Evolutionary conservation across 2,888 invertebrate species (phyloP), one percentile per base, ranked within the genome.

Genomic region (Busseola fusca): DNA sequence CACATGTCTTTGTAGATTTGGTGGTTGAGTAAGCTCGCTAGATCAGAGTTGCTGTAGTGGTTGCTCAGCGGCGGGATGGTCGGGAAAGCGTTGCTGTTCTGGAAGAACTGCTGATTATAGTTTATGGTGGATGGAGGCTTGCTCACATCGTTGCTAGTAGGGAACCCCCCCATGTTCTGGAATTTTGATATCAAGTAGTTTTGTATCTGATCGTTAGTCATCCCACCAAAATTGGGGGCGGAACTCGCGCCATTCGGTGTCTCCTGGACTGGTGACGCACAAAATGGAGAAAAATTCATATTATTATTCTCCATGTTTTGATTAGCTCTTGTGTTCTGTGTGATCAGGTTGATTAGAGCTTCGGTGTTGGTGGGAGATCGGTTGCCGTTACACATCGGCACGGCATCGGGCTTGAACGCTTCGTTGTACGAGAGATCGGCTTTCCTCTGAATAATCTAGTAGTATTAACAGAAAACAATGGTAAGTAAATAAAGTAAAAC

Each of bases 201-300:
- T 77, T 95, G 95, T 57, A 95, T 93, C 80, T 95, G 91, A 9
- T 95, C 93, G 67, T 94, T 94, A 37, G 91, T 88, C 93, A 94
- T 93, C 25, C 86, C 89, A 0, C 88, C 92, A 74, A 95, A 93
- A 64, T 84, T 81, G 0, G 92, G 91, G 0, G 91, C 87, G 1
- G 92, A 86, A 57, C 34, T 88, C 0, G 89, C 78, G 0, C 88
- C 90, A 25, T 91, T 88, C n/a, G 78, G 58, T n/a, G 82, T 76
- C 16, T 88, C 88, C 25, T 87, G 87, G 0, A 87, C 84, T 1
- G 93, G 89, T 0, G 91, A 86, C 4, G 84, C 69, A 66, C 85
- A 84, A 80, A 89, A 91, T 0, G 92, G 88, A 1, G 93, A 90
- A 3, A 89, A 83, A 6, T 84, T 86, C 30, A 91, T 64, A 66